Conservation (phyloP, 2,113 vertebrate species). For the Hydrolagus affinis region DNA sequence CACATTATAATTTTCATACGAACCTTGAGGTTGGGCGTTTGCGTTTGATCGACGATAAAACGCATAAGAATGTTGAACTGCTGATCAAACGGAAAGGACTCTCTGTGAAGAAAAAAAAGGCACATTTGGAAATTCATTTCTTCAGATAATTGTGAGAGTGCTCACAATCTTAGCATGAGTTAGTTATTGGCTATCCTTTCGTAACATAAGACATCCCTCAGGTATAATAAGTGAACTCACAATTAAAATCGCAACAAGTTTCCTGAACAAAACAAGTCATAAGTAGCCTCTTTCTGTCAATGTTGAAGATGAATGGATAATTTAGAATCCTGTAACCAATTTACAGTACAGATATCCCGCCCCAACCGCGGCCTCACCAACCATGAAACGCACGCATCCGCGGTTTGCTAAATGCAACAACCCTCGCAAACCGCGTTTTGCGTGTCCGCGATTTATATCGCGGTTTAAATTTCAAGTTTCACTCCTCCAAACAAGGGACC, state of each 20-base stretch:
- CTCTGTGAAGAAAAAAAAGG: conserved; percentile 56
- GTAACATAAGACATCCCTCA: no score
- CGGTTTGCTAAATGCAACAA: no score
- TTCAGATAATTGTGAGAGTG: background rate
- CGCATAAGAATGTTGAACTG: conserved; percentile 98
- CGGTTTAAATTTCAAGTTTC: no score
- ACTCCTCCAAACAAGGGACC: no score
- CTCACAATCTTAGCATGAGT: background rate
- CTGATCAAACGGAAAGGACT: conserved; percentile 95
- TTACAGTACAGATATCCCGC: no score
- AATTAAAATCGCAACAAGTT: background rate
- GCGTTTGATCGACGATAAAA: conserved; percentile 97
- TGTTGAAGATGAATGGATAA: no score
- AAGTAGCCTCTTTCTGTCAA: background rate
- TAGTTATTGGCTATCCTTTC: background rate
- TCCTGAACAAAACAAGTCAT: conserved; percentile 8
- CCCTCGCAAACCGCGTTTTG: no score
- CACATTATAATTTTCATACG: conserved; percentile 35
- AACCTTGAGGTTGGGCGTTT: conserved; percentile 97
- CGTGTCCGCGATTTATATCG: no score
- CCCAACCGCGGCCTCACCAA: no score
- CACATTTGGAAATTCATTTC: background rate
- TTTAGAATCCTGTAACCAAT: no score
- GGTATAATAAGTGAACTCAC: background rate
- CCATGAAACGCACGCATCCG: no score